Base-by-base conservation (phyloP, 2,888 invertebrate species). In the Ophion costatus region DNA sequence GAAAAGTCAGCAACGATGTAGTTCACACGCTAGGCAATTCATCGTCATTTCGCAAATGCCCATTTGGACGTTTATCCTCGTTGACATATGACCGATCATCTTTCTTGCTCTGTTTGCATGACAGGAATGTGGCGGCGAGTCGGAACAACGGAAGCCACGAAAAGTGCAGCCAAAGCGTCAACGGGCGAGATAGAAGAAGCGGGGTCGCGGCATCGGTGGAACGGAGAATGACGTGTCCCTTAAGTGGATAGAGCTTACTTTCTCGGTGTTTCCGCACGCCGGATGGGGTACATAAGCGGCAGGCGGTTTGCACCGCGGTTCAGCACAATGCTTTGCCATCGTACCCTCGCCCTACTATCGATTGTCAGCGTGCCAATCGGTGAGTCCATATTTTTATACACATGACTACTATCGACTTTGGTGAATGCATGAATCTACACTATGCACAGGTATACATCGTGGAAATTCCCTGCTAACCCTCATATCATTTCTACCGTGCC, bases 281-380 rank as follows among this genome's bases (percentile, higher is more conserved):
- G 88, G 89, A 91, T 90, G 83, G 79, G 69, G 82, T 77, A 80
- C 80, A 82, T 63, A 86, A 86, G 84, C 80, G 67, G 70, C 82
- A 83, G 80, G 77, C 80, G 75, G 76, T 88, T 88, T 88, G 84
- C 87, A 86, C 82, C 85, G 89, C 88, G 88, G 89, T 87, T 89
- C 90, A 91, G 88, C 90, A 92, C 90, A 86, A 93, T 93, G 93
- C 92, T 92, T 89, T 91, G 89, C 89, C 91, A 90, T 89, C 90
- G 90, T 88, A 90, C 90, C 90, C 88, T 88, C 84, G 79, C 84
- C 85, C 81, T 87, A 80, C 81, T 88, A 83, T 89, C 92, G 89
- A 90, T 91, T 91, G 90, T 92, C 90, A 91, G 91, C 91, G 91
- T 91, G 91, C 92, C 92, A 89, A 92, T 92, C 89, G 93, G 93